A percentile compares a stretch with the other conserved stretches of the same genome.
Evolutionary conservation across 2,888 invertebrate genomes (phyloP).

Genomic region (Antheraea yamamai): DNA sequence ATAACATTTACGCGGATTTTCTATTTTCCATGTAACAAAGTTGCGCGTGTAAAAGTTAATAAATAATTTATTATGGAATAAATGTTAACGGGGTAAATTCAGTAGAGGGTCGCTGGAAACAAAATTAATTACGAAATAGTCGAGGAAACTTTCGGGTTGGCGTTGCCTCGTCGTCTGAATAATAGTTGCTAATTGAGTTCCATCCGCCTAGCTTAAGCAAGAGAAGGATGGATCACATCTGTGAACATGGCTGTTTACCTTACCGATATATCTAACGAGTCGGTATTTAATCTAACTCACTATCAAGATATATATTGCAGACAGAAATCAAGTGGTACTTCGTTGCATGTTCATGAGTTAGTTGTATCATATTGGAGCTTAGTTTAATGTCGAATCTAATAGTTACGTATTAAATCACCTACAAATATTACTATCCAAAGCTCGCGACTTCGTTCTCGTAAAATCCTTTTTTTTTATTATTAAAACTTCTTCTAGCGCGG

Average conservation of each 20-base stretch:
- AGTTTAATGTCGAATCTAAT: background rate
- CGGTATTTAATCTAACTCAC: conserved; percentile 27
- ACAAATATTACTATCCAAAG: background rate
- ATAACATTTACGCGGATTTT: conserved; percentile 59
- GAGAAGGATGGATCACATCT: conserved; percentile 48
- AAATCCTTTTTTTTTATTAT: too few species aligned
- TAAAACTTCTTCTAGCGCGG: too few species aligned
- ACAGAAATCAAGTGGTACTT: background rate
- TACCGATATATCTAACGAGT: conserved; percentile 46
- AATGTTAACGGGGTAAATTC: conserved; percentile 42
- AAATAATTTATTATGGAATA: conserved; percentile 50
- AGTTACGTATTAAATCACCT: background rate
- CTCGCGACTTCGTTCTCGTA: too few species aligned
- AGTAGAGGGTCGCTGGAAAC: conserved; percentile 59
- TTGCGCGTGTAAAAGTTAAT: conserved; percentile 39
- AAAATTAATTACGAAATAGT: conserved; percentile 77
- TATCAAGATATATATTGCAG: background rate
- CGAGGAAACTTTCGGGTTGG: conserved; percentile 67
- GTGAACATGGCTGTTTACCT: conserved; percentile 35
- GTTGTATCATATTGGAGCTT: background rate
- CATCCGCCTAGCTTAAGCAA: conserved; percentile 57
- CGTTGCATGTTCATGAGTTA: background rate
- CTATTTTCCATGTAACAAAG: conserved; percentile 41
- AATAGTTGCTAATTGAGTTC: conserved; percentile 78
- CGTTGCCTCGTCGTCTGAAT: conserved; percentile 62